Percentiles rank a stretch among this genome's conserved stretches.
phyloP scores from a whole-genome alignment of 2,888 invertebrate species.

The Steinernema scapterisci region DNA sequence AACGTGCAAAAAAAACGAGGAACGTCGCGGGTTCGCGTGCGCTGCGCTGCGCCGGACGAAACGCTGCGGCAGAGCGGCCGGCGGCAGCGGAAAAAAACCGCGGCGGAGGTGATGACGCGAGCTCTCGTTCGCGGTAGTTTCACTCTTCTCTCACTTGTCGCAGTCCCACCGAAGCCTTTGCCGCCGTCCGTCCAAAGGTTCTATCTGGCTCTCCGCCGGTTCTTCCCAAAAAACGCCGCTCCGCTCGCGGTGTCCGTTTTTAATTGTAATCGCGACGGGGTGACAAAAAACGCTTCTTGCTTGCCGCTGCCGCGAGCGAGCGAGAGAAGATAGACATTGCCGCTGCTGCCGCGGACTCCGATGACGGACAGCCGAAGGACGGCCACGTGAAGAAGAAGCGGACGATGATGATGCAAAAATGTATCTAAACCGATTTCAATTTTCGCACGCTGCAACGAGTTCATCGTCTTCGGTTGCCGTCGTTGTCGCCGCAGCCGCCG shows the following conservation, averaged over 20 bases:
- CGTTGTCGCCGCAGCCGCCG: too few relatives aligned
- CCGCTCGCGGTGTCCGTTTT: conserved; percentile 21
- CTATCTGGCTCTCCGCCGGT: too few relatives aligned
- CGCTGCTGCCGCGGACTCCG: too few relatives aligned
- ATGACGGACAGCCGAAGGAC: not conserved
- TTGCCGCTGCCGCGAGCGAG: not conserved
- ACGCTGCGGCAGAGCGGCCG: not conserved
- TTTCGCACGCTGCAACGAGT: too few relatives aligned
- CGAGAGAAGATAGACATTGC: too few relatives aligned
- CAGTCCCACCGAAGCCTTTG: too few relatives aligned
- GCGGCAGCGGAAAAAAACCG: not conserved
- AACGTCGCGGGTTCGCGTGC: not conserved
- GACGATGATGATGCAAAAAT: conserved; percentile 4
- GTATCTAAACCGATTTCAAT: not conserved
- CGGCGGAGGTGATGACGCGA: too few relatives aligned
- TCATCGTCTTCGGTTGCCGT: too few relatives aligned
- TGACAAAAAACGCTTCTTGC: not conserved
- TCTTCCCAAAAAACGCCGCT: conserved; percentile 8
- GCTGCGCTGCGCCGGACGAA: too few relatives aligned
- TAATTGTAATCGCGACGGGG: conserved; percentile 27
- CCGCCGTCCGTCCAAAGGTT: too few relatives aligned
- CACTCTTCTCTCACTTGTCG: too few relatives aligned
- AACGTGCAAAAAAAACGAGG: not conserved
- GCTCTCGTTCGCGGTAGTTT: too few relatives aligned
- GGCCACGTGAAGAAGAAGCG: not conserved